These are phyloP conservation scores for Solen grandis DNA, from an alignment of 1,140 invertebrate species.

Conservation along the genomic window DNA sequence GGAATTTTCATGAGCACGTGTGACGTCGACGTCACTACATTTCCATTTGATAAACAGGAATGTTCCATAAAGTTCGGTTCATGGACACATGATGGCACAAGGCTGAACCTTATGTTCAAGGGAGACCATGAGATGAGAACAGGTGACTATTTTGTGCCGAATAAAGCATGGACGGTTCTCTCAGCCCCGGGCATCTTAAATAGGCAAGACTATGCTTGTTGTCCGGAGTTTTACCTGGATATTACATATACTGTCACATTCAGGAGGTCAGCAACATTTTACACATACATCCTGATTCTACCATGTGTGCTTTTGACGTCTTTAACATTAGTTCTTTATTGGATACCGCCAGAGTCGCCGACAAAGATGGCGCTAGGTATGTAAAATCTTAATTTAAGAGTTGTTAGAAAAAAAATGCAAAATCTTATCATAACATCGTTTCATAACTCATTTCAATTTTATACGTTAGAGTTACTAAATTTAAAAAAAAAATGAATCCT, in stretches of 20 bases:
- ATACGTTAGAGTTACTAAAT: too few relatives aligned
- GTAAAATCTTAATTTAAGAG: too few relatives aligned
- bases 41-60: conserved; percentile 80
- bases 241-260: conserved; percentile 78
- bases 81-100: conserved; percentile 79
- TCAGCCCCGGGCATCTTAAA: conserved; percentile 69
- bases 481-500: too few relatives aligned
- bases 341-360: conserved; percentile 81
- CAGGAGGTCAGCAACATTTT: conserved; percentile 77
- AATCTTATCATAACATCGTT: too few relatives aligned
- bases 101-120: conserved; percentile 72
- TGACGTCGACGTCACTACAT: conserved; percentile 83
- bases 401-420: too few relatives aligned
- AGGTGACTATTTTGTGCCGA: conserved; percentile 74
- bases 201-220: conserved; percentile 76
- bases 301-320: conserved; percentile 80
- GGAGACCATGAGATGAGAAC: conserved; percentile 45
- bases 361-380: conserved; percentile 81
- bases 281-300: conserved; percentile 80
- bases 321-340: conserved; percentile 80
- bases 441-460: too few relatives aligned
- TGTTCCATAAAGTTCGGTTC: conserved; percentile 80
- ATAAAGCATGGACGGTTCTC: conserved; percentile 80
- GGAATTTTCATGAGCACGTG: conserved; percentile 99
- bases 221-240: conserved; percentile 77